Base-by-base conservation (phyloP, 2,113 vertebrate genomes). In the Rhabdomys dilectus region DNA sequence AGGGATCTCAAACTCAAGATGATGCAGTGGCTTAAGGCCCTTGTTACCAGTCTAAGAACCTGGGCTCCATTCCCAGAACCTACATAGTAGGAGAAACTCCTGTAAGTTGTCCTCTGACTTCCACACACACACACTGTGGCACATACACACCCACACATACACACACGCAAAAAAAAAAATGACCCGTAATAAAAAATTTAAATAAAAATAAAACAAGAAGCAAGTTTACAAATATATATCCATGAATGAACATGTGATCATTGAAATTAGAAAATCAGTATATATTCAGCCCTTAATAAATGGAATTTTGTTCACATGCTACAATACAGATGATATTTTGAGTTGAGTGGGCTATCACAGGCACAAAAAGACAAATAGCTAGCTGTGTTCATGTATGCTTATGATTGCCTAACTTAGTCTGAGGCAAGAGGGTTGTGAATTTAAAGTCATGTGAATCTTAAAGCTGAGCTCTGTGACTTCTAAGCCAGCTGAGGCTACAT, bases 121-220 rank as follows among this genome's bases (percentile, higher is more conserved):
- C 1, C 34, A 60, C 53, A 58, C 48, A 53, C 22, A 81, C 51
- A 53, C 31, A 45, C 45, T 45, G 45, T 45, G 45, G 45, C 48
- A 53, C 22, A 81, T 31, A 53, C 31, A 51, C 75, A 78, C 8
- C 34, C 9, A 31, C 42, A 77, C 42, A 72, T 36, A 58, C 10
- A n/a, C 24, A 39, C 36, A 39, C 1, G 16, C 21, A 60, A 39
- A 84, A 22, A 39, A 60, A 22, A 77, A 60, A n/a, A 3, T 48
- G 48, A 48, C 48, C 48, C 48, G 2, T 56, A 81, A 81, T 36
- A 36, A 81, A 51, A 12, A 60, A 13, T n/a, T 26, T 85, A 36
- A 87, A 68, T 22, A 85, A 39, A 58, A 68, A 91, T 51, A 62
- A 92, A 88, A 60, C 68, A 76, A 91, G 85, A 75, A 56, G 34